Base-by-base conservation (phyloP, 2,888 invertebrate genomes). In the Hemithea aestivaria region DNA sequence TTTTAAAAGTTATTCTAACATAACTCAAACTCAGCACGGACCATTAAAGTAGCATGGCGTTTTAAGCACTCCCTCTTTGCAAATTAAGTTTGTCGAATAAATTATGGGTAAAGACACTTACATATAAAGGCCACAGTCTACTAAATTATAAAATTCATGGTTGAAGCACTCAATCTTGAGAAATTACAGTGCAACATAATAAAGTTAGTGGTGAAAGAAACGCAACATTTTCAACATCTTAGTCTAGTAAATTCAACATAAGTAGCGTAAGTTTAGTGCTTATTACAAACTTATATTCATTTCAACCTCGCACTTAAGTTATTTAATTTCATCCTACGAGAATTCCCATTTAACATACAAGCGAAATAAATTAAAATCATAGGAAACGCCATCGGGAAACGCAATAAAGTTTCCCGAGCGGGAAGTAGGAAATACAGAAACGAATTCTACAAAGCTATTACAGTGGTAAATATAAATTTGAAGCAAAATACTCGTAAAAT, bases 401-500 rank as follows among this genome's bases (percentile, higher is more conserved):
- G 41, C 25, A 37, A 37, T 37, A 42, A 42, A 33, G 26, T 33
- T 22, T 29, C 26, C 21, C 16, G 7, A 36, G 26, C 12, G 10
- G 36, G 36, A 33, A 36, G 21, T 33, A 41, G 29, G 25, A 29
- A 42, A 29, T 42, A 42, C 36, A 33, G 36, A 29, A 36, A 42
- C 33, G 26, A 32, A 42, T 42, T 42, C 33, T 26, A 21, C 26
- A 29, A 42, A 37, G 11, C 41, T 29, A 42, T 42, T 41, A 29
- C 29, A 24, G 27, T 30, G 29, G 43, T 30, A 46, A 53, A 57
- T 51, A 52, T 55, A 58, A 56, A 58, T 58, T 44, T 30, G 24
- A 42, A 53, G 47, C 33, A 32, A 25, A 58, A 54, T 29, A 55
- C 48, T 52, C 43, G 44, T 50, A 51, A 51, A 31, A 37, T 12